Conservation (phyloP, 2,888 invertebrate species). For the Dolomedes plantarius region DNA sequence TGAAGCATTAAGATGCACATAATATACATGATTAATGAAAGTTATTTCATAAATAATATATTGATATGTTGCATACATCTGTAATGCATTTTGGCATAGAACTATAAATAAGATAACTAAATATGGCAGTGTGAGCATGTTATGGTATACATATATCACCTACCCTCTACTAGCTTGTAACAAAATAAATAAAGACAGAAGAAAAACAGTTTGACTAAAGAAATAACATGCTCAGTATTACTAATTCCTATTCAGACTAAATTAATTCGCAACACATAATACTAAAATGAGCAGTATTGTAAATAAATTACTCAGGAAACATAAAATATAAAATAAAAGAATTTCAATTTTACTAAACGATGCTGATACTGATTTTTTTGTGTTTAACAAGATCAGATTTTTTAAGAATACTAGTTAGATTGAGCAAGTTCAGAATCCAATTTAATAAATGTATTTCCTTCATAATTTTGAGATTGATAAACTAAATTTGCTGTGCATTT, state of each 20-base stretch:
- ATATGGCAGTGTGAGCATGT: slow-evolving; percentile 50
- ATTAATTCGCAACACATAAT: too few relatives aligned
- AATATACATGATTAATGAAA: too few relatives aligned
- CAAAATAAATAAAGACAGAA: neutral
- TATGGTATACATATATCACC: neutral
- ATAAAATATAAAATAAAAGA: too few relatives aligned
- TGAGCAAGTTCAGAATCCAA: slow-evolving; percentile 45
- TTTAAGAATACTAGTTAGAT: too few relatives aligned
- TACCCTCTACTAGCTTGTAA: neutral
- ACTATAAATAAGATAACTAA: slow-evolving; percentile 33
- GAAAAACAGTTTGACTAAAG: neutral
- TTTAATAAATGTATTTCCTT: neutral
- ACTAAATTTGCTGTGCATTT: slow-evolving; percentile 8
- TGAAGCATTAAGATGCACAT: too few relatives aligned
- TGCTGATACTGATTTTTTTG: too few relatives aligned
- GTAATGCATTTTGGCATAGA: slow-evolving; percentile 53
- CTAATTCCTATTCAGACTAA: too few relatives aligned
- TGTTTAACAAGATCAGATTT: too few relatives aligned
- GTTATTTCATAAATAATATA: slow-evolving; percentile 22
- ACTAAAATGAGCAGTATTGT: too few relatives aligned
- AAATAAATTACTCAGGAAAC: too few relatives aligned
- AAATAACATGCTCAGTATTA: neutral
- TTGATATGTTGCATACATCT: slow-evolving; percentile 54
- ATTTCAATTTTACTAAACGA: too few relatives aligned
- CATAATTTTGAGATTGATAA: neutral